Conservation (phyloP, 1,140 invertebrate species). For the Bathynomus jamesi region DNA sequence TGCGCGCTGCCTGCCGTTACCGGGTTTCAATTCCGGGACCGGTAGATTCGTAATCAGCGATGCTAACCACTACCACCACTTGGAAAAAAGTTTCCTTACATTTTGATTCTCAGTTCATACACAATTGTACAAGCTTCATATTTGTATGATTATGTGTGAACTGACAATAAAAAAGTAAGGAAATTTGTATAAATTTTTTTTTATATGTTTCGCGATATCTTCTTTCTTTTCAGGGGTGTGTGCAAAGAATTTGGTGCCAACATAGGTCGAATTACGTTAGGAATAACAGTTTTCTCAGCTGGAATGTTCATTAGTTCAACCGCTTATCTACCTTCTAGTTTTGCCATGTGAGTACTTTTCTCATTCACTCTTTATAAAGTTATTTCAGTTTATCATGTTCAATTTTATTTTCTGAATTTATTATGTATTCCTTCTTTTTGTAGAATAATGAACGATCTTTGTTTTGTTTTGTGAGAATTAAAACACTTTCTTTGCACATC, state of each 20-base stretch:
- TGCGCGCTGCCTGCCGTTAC: too few relatives aligned
- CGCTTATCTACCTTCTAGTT: constrained; percentile 87
- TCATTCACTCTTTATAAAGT: background rate
- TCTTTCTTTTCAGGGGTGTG: constrained; percentile 64
- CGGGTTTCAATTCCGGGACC: too few relatives aligned
- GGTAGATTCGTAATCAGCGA: too few relatives aligned
- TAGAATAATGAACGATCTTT: too few relatives aligned
- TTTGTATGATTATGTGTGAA: background rate
- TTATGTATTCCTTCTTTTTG: background rate
- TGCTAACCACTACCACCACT: too few relatives aligned
- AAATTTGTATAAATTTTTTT: too few relatives aligned
- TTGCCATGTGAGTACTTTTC: constrained; percentile 70
- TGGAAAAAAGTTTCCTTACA: background rate
- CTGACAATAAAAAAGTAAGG: too few relatives aligned
- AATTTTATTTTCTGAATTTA: background rate
- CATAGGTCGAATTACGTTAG: constrained; percentile 71
- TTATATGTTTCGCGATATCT: too few relatives aligned
- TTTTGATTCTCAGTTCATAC: background rate
- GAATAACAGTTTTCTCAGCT: constrained; percentile 72
- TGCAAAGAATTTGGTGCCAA: constrained; percentile 82
- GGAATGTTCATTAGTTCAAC: constrained; percentile 86
- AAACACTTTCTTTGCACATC: too few relatives aligned
- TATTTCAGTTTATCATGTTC: background rate
- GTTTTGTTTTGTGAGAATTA: too few relatives aligned
- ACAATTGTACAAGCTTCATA: background rate